Base-by-base conservation (phyloP, 1,140 invertebrate species). In the Ooceraea biroi region DNA sequence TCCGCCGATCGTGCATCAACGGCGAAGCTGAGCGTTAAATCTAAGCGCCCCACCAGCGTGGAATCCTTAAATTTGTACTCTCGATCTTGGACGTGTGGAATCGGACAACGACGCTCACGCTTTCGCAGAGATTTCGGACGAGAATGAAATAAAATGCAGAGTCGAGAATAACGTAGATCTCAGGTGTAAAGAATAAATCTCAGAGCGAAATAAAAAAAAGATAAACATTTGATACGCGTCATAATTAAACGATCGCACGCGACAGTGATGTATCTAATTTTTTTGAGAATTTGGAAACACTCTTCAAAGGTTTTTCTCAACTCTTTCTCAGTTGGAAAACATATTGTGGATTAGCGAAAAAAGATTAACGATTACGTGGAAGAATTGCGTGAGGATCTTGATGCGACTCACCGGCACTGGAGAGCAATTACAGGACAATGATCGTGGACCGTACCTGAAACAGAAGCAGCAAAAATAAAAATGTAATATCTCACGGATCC, bases 1-100 rank as follows among this genome's bases (percentile, higher is more conserved):
- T 77, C 73, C 74, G 48, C 60, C 74, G 74, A 77, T 77, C 48
- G 46, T 66, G 46, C 17, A 66, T 77, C 74, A 77, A 55, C 74
- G 30, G 25, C 44, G 58, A 77, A 25, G 61, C 61, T 55, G 61
- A 66, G 61, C 46, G 61, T 65, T 77, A 77, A 77, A 77, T 77
- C 74, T 52, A 66, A 77, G 48, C 61, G 60, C 8, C 36, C 12
- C 71, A 22, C 10, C 57, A 17, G 17, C 57, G n/a, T 27, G 30
- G 60, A 17, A 65, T 41, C 14, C 60, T 36, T 36, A 36, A 27
- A 52, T 50, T 65, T 58, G 44, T 50, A 65, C 36, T 50, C 73
- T 30, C 58, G 73, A 63, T 36, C 19, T 65, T 73, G 12, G 41
- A 46, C n/a, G n/a, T n/a, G 3, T 2, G 36, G 19, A 8, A 1